These are phyloP conservation scores for Propithecus perrieri DNA, from an alignment of 2,797 vertebrate genomes.

Conservation along the genomic window DNA sequence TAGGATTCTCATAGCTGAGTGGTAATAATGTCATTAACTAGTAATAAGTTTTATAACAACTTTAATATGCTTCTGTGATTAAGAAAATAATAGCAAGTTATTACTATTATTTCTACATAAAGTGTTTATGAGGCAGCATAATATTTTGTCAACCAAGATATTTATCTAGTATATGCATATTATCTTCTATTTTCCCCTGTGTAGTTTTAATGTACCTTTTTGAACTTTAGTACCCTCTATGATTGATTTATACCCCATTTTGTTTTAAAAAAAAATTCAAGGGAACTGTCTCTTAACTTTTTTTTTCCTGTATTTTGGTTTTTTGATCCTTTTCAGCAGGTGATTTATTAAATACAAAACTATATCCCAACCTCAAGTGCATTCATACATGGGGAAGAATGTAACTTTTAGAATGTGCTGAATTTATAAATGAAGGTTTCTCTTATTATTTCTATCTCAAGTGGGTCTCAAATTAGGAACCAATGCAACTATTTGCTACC, in stretches of 20 bases:
- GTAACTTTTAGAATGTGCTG: conserved; percentile 38
- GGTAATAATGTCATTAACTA: conserved; percentile 12
- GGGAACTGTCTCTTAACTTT: background rate
- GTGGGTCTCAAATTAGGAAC: background rate
- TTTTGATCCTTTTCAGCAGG: conserved; percentile 43
- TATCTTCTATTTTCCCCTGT: background rate
- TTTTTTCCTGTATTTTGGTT: background rate
- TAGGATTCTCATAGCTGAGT: background rate
- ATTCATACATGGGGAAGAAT: background rate
- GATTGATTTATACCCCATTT: background rate
- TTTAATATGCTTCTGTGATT: conserved; percentile 1
- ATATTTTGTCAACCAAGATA: background rate
- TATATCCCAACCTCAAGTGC: background rate
- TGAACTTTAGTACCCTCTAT: background rate
- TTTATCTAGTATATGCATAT: background rate
- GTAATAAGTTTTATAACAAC: background rate
- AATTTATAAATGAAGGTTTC: conserved; percentile 16
- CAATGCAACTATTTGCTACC: background rate
- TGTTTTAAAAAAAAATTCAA: background rate
- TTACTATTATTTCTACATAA: background rate
- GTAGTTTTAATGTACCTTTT: conserved; percentile 31
- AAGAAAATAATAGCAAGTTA: background rate
- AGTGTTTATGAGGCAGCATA: background rate
- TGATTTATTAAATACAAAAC: background rate
- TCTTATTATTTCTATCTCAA: conserved; percentile 4